A percentile compares a stretch with the other conserved stretches of the same genome.
Conservation (phyloP, 64 coral and sea anemone species). For the Montipora foliosa region DNA sequence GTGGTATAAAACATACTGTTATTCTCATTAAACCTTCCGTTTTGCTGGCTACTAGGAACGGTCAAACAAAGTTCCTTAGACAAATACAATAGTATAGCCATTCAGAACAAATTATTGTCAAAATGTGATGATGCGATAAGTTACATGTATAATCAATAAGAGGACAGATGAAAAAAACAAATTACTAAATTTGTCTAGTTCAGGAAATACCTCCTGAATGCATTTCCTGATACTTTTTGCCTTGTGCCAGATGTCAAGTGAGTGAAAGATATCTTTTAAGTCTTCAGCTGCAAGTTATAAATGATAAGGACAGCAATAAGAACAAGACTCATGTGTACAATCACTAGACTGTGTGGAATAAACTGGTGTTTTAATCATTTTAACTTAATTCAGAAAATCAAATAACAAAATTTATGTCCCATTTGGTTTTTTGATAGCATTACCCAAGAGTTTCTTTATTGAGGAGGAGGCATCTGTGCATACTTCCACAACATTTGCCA, state of each 20-base stretch:
- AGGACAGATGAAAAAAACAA: too few species aligned
- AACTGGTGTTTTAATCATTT: background rate
- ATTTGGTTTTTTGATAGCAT: background rate
- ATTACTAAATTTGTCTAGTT: background rate
- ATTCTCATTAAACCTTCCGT: too few species aligned
- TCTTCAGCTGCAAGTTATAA: background rate
- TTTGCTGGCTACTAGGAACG: too few species aligned
- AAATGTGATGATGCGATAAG: too few species aligned
- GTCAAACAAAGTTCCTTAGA: too few species aligned
- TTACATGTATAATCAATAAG: too few species aligned
- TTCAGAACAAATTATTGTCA: too few species aligned
- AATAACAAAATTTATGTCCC: background rate
- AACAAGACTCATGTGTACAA: background rate
- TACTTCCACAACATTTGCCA: background rate
- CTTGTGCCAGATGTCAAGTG: background rate
- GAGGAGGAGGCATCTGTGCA: background rate
- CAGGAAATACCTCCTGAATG: background rate
- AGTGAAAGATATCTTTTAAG: background rate
- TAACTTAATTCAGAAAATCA: background rate
- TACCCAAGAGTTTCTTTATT: constrained; percentile 27
- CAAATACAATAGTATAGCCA: too few species aligned
- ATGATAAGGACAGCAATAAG: background rate
- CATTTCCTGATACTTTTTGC: background rate
- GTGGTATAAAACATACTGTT: too few species aligned
- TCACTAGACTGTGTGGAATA: background rate